phyloP scores from a whole-genome alignment of 37 sponge, comb jelly and placozoan species.

The Eunapius fragilis region DNA sequence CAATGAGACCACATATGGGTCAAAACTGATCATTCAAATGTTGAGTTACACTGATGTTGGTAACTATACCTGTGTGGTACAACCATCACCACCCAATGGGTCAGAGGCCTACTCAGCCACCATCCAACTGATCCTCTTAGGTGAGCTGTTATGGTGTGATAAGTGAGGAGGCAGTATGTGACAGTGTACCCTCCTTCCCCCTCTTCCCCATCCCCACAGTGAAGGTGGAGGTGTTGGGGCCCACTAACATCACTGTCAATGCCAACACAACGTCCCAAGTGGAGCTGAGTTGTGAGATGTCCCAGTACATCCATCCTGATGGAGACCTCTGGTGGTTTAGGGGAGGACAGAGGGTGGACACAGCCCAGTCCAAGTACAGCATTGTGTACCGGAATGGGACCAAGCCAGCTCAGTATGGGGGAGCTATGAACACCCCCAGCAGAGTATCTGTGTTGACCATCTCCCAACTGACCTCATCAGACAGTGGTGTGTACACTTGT shows the following conservation, averaged over 20 bases:
- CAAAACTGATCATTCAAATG: constrained; percentile 1
- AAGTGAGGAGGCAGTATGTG: background rate
- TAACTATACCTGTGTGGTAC: constrained; percentile 12
- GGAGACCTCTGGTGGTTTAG: background rate
- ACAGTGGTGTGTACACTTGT: background rate
- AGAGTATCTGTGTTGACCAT: background rate
- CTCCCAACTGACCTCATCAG: background rate
- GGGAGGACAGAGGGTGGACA: background rate
- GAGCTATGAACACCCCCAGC: background rate
- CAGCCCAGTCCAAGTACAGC: background rate
- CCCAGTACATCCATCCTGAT: background rate
- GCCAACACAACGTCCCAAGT: background rate
- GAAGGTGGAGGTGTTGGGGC: background rate
- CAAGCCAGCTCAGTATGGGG: background rate
- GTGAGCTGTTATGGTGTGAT: background rate
- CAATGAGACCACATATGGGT: background rate
- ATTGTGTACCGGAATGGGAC: background rate
- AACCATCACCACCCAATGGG: background rate
- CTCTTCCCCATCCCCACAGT: too few relatives aligned
- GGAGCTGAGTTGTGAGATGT: background rate
- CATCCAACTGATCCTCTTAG: background rate
- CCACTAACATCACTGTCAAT: background rate
- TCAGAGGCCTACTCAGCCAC: background rate
- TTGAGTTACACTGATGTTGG: constrained; percentile 27
- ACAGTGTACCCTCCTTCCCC: background rate